phyloP scores from a whole-genome alignment of 53 echinoderm and acorn worm genomes.

The Luidia sarsii region DNA sequence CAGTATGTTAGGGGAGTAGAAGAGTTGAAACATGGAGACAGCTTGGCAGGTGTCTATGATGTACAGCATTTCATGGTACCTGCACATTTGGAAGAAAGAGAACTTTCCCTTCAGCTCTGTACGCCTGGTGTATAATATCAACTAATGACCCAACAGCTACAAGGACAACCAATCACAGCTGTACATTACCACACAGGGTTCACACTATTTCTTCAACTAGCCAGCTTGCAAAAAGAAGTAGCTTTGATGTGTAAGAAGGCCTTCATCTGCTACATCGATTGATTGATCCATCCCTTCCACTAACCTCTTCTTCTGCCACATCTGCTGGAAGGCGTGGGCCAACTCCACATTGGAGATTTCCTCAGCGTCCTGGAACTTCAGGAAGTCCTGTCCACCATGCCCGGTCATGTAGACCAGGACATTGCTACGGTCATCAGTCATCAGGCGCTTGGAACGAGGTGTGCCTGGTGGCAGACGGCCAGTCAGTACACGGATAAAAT shows the following conservation, averaged over 20 bases:
- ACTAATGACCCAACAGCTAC: too few relatives aligned
- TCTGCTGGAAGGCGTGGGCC: slow-evolving; percentile 94
- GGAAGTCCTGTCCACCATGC: slow-evolving; percentile 91
- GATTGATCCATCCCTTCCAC: too few relatives aligned
- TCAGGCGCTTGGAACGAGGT: slow-evolving; percentile 86
- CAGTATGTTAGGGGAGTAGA: slow-evolving; percentile 95
- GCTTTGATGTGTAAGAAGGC: too few relatives aligned
- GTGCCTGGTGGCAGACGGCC: slow-evolving; percentile 90
- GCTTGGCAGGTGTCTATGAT: slow-evolving; percentile 98
- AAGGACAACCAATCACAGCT: too few relatives aligned
- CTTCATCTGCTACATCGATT: neutral
- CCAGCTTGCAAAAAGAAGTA: too few relatives aligned
- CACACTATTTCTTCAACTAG: too few relatives aligned
- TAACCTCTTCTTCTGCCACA: slow-evolving; percentile 98
- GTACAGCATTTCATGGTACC: slow-evolving; percentile 88
- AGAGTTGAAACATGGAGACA: slow-evolving; percentile 85
- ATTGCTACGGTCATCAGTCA: slow-evolving; percentile 96
- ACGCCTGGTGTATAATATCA: too few relatives aligned
- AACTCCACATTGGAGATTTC: slow-evolving; percentile 92
- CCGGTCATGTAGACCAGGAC: slow-evolving; percentile 97
- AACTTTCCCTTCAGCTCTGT: too few relatives aligned
- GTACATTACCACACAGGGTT: too few relatives aligned
- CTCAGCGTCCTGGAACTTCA: slow-evolving; percentile 95
- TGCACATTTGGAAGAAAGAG: too few relatives aligned
- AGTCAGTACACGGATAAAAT: slow-evolving; percentile 90